Evolutionary conservation across 2,797 vertebrate species (phyloP), one percentile per base, ranked within the genome.

Genomic region (Mus caroli): DNA sequence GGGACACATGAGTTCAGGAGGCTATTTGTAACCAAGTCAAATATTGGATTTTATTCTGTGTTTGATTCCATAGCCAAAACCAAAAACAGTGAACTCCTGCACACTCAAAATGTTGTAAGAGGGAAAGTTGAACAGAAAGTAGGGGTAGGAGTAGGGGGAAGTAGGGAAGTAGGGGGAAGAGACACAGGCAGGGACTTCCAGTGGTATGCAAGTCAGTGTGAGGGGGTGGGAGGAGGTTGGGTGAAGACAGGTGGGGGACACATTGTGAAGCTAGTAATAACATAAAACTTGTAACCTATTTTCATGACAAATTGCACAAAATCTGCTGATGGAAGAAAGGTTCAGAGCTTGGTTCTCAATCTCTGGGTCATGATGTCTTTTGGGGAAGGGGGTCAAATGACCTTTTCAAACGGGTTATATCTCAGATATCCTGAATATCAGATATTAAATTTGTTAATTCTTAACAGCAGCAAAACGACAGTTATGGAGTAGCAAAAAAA

Each of bases 211-310:
- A 60, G 11, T 52, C 6, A 88, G 0, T 0, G 12, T 7, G 28
- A n/a, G 15, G 1, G 4, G 1, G 56, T 60, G 37, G 40, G 12
- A 79, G 56, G 24, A 1, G 0, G 11, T 1, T 6, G 31, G 15
- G 46, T 14, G 13, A 4, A 58, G 31, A 17, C 1, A 46, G 20
- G 3, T 24, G 24, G 28, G 17, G 43, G 73, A 77, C 40, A 1
- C 0, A 1, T n/a, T 14, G 19, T 2, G 22, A 58, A 4, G 54
- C 2, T 20, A 71, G 31, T n/a, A 37, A 64, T 5, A 40, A 0
- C 60, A 79, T 50, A 37, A 64, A 6, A 50, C 0, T 37, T 4
- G 54, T 20, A 9, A n/a, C 31, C 24, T 83, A 75, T 54, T 69
- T 64, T 56, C 11, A 12, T 86, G 50, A 52, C 43, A 62, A 94